A percentile compares a stretch with the other conserved stretches of the same genome.
phyloP scores from a whole-genome alignment of 2,113 vertebrate genomes.

The Brachypodius melanocephalos region DNA sequence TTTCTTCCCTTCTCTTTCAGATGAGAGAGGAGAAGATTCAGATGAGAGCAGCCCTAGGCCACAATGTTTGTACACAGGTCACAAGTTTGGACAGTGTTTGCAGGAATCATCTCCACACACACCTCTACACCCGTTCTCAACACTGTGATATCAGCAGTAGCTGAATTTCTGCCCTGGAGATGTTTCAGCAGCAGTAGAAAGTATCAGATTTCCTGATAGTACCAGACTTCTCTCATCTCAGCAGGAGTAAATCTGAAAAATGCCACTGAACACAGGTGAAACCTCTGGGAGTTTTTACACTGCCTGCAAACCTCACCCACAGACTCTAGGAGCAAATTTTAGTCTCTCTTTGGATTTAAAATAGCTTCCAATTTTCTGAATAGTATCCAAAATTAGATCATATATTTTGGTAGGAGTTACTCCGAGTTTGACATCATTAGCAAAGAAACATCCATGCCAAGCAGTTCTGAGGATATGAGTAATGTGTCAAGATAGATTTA shows the following conservation, averaged over 20 bases:
- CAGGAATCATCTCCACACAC: not conserved
- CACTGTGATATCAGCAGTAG: not conserved
- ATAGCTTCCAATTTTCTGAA: not conserved
- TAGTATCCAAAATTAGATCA: not conserved
- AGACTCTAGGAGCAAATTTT: not conserved
- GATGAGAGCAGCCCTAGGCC: not conserved
- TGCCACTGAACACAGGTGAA: not conserved
- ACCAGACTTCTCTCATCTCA: not conserved
- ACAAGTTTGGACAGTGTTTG: not conserved
- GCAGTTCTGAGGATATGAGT: not conserved
- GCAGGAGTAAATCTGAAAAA: not conserved
- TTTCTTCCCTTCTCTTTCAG: not conserved
- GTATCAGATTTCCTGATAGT: not conserved
- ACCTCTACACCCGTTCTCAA: not conserved
- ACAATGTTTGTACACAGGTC: accelerated
- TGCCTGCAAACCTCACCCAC: not conserved
- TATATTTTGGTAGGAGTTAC: not conserved
- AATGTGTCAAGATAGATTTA: not conserved
- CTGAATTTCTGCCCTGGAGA: not conserved
- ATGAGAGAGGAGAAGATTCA: not conserved
- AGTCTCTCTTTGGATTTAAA: not conserved
- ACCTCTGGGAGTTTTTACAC: not conserved
- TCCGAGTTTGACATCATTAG: not conserved
- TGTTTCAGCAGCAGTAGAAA: not conserved
- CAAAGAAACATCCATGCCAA: not conserved